These are phyloP conservation scores for Bombus fervidus DNA, from an alignment of 1,140 invertebrate species.

Conservation along the genomic window DNA sequence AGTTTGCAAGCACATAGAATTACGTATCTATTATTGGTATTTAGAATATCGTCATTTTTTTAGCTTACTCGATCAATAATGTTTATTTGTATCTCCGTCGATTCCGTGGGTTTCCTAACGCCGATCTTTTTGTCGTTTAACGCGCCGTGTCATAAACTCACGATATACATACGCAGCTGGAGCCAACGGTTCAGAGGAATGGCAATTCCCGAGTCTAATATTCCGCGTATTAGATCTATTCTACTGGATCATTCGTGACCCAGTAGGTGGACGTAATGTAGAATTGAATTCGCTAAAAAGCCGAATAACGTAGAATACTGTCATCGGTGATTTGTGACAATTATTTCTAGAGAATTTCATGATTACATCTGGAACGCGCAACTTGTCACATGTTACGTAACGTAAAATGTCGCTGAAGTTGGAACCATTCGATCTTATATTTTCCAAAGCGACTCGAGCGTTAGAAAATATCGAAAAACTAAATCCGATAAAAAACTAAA, in stretches of 20 bases:
- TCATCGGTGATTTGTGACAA: neutral
- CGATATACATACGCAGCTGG: no score
- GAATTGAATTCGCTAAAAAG: neutral
- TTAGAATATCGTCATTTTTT: no score
- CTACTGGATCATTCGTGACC: neutral
- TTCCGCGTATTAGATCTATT: neutral
- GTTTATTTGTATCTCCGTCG: neutral
- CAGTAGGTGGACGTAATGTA: neutral
- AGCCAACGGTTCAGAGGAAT: neutral
- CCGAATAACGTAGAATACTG: neutral
- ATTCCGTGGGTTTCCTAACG: neutral
- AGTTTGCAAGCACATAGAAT: no score
- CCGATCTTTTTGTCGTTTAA: neutral
- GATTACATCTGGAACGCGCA: no score
- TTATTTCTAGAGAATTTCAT: neutral
- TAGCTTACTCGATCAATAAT: no score
- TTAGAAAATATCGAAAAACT: no score
- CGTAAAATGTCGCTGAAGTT: no score
- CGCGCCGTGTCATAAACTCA: neutral
- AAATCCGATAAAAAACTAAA: no score
- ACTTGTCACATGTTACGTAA: no score
- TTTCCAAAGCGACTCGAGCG: neutral
- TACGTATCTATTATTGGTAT: no score
- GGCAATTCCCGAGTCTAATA: neutral
- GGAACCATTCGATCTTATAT: neutral